A percentile compares a stretch with the other conserved stretches of the same genome.
Conservation (phyloP, 2,113 vertebrate species). For the Piaya cayana region DNA sequence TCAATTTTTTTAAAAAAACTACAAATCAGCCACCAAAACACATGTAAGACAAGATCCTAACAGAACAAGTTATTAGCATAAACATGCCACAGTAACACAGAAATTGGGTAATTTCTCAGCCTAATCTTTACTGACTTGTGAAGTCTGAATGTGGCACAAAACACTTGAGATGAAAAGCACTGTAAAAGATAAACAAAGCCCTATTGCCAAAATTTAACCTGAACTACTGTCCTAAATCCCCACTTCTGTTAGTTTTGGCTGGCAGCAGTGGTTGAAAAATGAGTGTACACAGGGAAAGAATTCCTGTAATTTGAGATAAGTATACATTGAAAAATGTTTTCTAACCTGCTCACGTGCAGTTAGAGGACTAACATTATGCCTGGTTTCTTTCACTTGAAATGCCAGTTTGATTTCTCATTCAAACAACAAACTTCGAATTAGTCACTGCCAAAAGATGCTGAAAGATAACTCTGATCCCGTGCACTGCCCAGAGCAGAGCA, state of each 20-base stretch:
- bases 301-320: background rate
- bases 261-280: background rate
- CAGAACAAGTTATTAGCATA: background rate
- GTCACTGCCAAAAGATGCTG: background rate
- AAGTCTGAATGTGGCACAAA: background rate
- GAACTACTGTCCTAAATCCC: background rate
- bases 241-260: background rate
- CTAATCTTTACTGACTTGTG: background rate
- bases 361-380: background rate
- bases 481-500: background rate
- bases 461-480: background rate
- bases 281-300: background rate
- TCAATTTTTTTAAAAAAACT: background rate
- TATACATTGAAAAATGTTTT: background rate
- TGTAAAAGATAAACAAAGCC: background rate
- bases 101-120: background rate
- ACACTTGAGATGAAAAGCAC: conserved; percentile 10
- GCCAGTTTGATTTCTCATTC: background rate
- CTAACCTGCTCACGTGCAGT: background rate
- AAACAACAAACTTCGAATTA: background rate
- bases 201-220: background rate
- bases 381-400: background rate
- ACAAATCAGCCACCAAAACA: conserved; percentile 19
- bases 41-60: conserved; percentile 48
- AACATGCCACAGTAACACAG: conserved; percentile 38